Base-by-base conservation (phyloP, 2,113 vertebrate genomes). In the Procapra przewalskii region DNA sequence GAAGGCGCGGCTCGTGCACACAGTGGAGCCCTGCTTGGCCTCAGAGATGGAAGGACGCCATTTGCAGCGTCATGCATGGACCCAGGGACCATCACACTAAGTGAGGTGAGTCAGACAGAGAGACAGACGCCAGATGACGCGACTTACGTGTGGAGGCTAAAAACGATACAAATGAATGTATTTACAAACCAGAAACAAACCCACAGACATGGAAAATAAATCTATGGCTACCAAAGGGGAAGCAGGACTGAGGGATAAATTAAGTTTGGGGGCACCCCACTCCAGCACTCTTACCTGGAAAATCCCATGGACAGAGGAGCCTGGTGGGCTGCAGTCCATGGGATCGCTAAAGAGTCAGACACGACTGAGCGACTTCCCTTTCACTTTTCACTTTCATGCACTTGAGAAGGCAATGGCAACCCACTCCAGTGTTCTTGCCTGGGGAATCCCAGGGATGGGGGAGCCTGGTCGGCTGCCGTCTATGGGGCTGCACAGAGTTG, bases 1-100 rank as follows among this genome's bases (percentile, higher is more conserved):
- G 67, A 25, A 3, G 15, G 23, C 11, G 0, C 5, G 81, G 50
- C 0, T 1, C 5, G 3, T 0, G 33, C 1, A 3, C 0, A 14
- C 11, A 36, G 16, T 2, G 15, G 16, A 5, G 1, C 7, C n/a
- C 33, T 25, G 4, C 11, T 36, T 21, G 50, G 50, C 50, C 81
- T 3, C 2, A 25, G 15, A n/a, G 19, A 54, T 1, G 50, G 13
- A 83, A 25, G 54, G 14, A 25, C 4, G 3, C 11, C 50, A 21
- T 9, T 2, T n/a, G 50, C 80, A 36, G 19, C 50, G 14, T 4
- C 50, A 8, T 14, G 33, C 33, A 25, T 5, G 33, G 33, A 15
- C 33, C 81, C n/a, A 7, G 50, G n/a, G 50, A 12, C 21, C 7
- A 25, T 25, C 31, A 5, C 21, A 13, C 50, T 1, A 7, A 14